Conservation (phyloP, 2,888 invertebrate genomes). For the Tetragonula carbonaria region DNA sequence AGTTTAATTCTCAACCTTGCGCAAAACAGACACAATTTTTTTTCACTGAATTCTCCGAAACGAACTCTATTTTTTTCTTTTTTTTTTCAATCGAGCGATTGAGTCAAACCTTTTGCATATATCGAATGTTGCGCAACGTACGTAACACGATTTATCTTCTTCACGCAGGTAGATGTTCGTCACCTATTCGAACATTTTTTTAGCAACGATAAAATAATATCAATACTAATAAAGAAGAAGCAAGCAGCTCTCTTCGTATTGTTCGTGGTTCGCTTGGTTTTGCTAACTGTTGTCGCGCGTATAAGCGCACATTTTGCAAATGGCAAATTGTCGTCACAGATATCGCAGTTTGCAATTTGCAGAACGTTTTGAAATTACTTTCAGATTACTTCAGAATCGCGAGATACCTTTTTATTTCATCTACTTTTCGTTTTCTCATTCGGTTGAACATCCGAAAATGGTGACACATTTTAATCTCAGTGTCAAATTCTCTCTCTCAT, state of each 20-base stretch:
- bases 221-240: background rate
- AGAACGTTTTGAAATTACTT: background rate
- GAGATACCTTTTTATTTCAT: too few relatives aligned
- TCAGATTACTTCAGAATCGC: background rate
- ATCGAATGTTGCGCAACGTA: too few relatives aligned
- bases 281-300: background rate
- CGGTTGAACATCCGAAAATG: background rate
- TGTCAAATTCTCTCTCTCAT: too few relatives aligned
- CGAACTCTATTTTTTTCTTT: background rate
- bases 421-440: too few relatives aligned
- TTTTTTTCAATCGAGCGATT: background rate
- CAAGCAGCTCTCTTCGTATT: background rate
- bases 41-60: background rate
- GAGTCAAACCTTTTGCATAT: background rate
- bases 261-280: background rate
- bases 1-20: background rate
- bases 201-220: background rate
- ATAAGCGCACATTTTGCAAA: background rate
- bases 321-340: background rate
- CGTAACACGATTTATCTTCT: too few relatives aligned
- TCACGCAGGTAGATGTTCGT: background rate
- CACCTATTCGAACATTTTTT: background rate
- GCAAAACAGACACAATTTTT: background rate
- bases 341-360: background rate
- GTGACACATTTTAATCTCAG: too few relatives aligned